These are phyloP conservation scores for Xanthorhoe designata DNA, from an alignment of 2,888 invertebrate genomes.

Conservation along the genomic window DNA sequence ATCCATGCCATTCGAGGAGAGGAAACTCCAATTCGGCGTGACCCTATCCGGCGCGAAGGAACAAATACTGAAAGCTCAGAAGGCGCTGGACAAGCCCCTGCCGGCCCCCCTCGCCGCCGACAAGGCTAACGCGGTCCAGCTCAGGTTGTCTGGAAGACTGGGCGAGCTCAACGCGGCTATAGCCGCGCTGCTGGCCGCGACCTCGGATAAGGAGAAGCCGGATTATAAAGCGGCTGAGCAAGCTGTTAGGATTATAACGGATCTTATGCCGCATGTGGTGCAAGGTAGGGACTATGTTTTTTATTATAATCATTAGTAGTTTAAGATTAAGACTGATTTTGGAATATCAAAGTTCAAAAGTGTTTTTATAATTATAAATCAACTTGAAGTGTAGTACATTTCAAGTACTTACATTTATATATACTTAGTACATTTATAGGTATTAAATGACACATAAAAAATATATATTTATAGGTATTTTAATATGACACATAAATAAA, in stretches of 20 bases:
- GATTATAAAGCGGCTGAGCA: constrained; percentile 53
- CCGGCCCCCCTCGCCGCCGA: constrained; percentile 31
- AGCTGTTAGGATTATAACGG: constrained; percentile 49
- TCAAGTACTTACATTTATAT: too few relatives aligned
- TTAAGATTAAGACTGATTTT: too few relatives aligned
- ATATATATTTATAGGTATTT: too few relatives aligned
- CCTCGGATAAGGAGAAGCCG: constrained; percentile 48
- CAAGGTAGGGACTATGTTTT: constrained; percentile 46
- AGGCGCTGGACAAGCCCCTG: constrained; percentile 34
- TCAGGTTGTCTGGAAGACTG: constrained; percentile 40
- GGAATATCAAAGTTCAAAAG: too few relatives aligned
- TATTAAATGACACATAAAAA: too few relatives aligned
- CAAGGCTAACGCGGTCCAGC: constrained; percentile 38
- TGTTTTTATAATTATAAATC: too few relatives aligned
- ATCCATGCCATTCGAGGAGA: constrained; percentile 10
- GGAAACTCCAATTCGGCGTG: constrained; percentile 32
- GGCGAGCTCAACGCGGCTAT: constrained; percentile 54
- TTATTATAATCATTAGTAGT: background rate
- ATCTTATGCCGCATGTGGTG: constrained; percentile 55
- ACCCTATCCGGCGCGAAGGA: constrained; percentile 22
- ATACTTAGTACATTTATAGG: too few relatives aligned
- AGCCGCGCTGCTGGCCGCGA: constrained; percentile 50
- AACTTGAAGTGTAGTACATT: too few relatives aligned
- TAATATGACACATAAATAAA: too few relatives aligned
- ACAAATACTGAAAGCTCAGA: constrained; percentile 25